These are phyloP conservation scores for Spermophilus dauricus DNA, from an alignment of 2,113 vertebrate genomes.

Conservation along the genomic window DNA sequence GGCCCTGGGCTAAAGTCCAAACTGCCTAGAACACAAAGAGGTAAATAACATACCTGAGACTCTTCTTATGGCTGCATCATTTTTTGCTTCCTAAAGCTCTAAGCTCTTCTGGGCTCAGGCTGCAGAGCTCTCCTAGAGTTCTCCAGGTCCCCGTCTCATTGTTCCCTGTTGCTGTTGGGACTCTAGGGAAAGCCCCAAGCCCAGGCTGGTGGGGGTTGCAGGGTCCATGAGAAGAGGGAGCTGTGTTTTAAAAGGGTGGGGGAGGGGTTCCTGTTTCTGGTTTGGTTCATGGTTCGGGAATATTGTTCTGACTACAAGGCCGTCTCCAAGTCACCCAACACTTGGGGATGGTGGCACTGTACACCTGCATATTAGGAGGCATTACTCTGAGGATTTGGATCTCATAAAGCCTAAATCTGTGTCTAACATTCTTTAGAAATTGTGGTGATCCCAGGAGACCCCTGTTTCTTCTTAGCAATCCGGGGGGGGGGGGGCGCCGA, in stretches of 20 bases:
- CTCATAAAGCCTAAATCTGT: background rate
- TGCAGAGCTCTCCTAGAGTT: background rate
- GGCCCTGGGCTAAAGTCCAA: background rate
- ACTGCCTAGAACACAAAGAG: background rate
- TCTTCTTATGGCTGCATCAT: background rate
- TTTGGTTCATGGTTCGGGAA: background rate
- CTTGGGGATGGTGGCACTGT: background rate
- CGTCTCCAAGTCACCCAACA: constrained; percentile 13
- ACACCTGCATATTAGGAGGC: background rate
- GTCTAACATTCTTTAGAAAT: background rate
- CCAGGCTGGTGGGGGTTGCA: background rate
- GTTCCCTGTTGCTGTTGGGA: too few species aligned
- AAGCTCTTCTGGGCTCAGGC: background rate
- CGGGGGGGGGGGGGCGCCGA: fast-evolving
- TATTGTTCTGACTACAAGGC: background rate
- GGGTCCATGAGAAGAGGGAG: background rate
- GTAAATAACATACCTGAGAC: background rate
- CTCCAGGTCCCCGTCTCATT: background rate
- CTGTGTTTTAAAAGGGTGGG: background rate
- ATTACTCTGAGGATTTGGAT: background rate
- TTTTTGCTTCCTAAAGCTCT: background rate
- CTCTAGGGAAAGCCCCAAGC: background rate
- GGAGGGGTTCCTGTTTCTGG: background rate
- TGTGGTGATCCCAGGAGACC: background rate
- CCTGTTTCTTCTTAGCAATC: background rate